Evolutionary conservation across 2,797 vertebrate genomes (phyloP).

Genomic region (Argya squamiceps): DNA sequence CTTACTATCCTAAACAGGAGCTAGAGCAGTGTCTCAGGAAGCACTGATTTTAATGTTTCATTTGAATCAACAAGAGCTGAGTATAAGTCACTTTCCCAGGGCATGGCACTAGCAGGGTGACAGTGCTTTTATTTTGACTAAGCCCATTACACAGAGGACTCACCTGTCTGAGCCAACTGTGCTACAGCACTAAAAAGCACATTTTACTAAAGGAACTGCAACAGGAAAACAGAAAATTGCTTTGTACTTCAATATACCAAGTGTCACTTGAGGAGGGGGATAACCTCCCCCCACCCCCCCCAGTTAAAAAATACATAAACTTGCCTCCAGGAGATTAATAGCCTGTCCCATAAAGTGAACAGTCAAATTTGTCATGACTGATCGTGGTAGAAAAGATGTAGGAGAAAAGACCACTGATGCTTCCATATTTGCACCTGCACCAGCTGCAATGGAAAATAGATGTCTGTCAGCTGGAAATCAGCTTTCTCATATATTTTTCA

Average conservation of each 20-base stretch:
- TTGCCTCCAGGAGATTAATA: slow-evolving; percentile 87
- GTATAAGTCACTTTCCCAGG: neutral
- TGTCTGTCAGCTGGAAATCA: neutral
- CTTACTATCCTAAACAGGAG: neutral
- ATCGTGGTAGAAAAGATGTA: slow-evolving; percentile 85
- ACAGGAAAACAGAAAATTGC: neutral
- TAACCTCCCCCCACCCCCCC: too few relatives aligned
- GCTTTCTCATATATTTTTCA: neutral
- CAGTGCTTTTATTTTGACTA: neutral
- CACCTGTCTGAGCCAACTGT: neutral
- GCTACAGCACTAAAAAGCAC: neutral
- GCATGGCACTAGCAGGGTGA: neutral
- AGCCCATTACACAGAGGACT: neutral
- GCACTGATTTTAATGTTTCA: neutral
- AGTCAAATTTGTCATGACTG: slow-evolving; percentile 81
- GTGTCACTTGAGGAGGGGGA: neutral
- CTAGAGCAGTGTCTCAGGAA: neutral
- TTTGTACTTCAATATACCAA: neutral
- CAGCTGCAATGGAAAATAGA: slow-evolving; percentile 65
- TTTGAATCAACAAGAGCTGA: neutral
- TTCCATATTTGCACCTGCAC: slow-evolving; percentile 83
- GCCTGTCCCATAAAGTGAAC: slow-evolving; percentile 80
- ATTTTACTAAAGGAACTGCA: neutral
- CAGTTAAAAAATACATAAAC: neutral
- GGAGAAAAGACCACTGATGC: slow-evolving; percentile 85